Evolutionary conservation across 2,888 invertebrate species (phyloP).

Genomic region (Gymnocheta viridis): DNA sequence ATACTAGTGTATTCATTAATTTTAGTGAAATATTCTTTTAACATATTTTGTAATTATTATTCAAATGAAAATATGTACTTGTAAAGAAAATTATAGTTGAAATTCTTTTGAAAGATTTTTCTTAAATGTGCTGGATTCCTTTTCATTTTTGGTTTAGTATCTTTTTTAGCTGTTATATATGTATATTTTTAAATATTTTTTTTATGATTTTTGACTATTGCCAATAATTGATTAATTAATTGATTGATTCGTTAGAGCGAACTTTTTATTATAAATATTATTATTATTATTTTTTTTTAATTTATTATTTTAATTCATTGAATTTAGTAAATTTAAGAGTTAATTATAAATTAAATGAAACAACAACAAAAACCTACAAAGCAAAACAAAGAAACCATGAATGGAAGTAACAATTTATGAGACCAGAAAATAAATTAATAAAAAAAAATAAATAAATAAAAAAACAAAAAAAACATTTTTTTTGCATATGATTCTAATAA

Average conservation of each 20-base stretch:
- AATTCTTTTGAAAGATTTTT: slow-evolving; percentile 53
- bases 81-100: slow-evolving; percentile 62
- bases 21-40: slow-evolving; percentile 59
- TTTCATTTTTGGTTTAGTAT: slow-evolving; percentile 46
- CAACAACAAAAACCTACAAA: slow-evolving; percentile 55
- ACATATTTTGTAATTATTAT: neutral
- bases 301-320: slow-evolving; percentile 61
- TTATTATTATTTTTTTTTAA: slow-evolving; percentile 32
- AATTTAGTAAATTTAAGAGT: slow-evolving; percentile 70
- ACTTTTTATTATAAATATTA: slow-evolving; percentile 38
- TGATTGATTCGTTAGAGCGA: too few species aligned
- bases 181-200: slow-evolving; percentile 25
- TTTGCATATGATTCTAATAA: slow-evolving; percentile 70
- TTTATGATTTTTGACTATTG: slow-evolving; percentile 40
- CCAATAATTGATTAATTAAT: slow-evolving; percentile 18
- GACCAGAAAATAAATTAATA: slow-evolving; percentile 61
- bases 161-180: slow-evolving; percentile 51
- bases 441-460: slow-evolving; percentile 41
- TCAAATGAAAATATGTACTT: slow-evolving; percentile 63
- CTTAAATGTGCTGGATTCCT: slow-evolving; percentile 65
- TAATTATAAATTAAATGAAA: slow-evolving; percentile 57
- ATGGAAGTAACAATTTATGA: slow-evolving; percentile 67
- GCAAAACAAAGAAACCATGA: slow-evolving; percentile 65
- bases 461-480: slow-evolving; percentile 28
- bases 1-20: slow-evolving; percentile 47